Conservation (phyloP, 1,140 invertebrate genomes). For the Drosophila subpulchrella region DNA sequence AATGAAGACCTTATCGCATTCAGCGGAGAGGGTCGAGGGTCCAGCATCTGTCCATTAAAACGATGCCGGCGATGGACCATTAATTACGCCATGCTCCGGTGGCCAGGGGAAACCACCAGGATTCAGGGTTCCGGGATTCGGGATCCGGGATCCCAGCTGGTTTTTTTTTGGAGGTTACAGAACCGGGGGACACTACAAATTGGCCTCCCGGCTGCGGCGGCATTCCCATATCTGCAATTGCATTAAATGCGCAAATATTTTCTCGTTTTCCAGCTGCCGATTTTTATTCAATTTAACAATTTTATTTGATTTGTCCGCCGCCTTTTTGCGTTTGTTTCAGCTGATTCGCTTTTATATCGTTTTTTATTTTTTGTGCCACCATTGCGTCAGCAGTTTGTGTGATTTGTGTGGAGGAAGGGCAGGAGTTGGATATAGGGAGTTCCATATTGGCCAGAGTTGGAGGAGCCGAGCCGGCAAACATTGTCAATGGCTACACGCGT, state of each 20-base stretch:
- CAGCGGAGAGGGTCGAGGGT: slow-evolving; percentile 20
- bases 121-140: neutral
- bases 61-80: slow-evolving; percentile 59
- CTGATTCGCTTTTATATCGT: neutral
- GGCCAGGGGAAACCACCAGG: slow-evolving; percentile 10
- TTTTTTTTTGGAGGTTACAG: neutral
- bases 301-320: slow-evolving; percentile 74
- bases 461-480: slow-evolving; percentile 28
- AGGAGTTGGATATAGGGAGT: neutral
- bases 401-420: slow-evolving; percentile 13
- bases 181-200: slow-evolving; percentile 44
- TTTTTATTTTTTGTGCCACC: slow-evolving; percentile 9
- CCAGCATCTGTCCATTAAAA: slow-evolving; percentile 63
- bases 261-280: slow-evolving; percentile 70
- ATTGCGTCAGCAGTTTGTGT: slow-evolving; percentile 60
- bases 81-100: slow-evolving; percentile 65
- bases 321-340: slow-evolving; percentile 47
- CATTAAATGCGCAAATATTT: slow-evolving; percentile 77
- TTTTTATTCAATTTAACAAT: slow-evolving; percentile 83
- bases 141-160: neutral
- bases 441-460: neutral
- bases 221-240: slow-evolving; percentile 59
- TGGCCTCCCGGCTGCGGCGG: slow-evolving; percentile 39
- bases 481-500: slow-evolving; percentile 78
- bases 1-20: slow-evolving; percentile 53